Base-by-base conservation (phyloP, 2,797 vertebrate genomes). In the Chiroxiphia lanceolata region DNA sequence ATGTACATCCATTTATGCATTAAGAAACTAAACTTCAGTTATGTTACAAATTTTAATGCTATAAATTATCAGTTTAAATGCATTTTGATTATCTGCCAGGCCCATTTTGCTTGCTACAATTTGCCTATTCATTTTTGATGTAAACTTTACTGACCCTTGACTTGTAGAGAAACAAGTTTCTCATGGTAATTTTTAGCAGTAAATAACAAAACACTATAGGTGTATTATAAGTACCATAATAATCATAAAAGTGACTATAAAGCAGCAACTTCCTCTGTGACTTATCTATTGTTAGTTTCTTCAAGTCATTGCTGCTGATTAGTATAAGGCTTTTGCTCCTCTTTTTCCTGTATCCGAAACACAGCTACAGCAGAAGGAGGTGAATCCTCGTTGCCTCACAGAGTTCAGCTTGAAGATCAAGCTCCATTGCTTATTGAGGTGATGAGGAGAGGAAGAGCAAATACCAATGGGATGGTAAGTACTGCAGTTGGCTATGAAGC, bases 131-230 rank as follows among this genome's bases (percentile, higher is more conserved):
- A 79, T 65, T 93, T 96, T 95, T 93, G 15, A 60, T 96, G 53
- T 60, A 92, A 92, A 85, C 15, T 34, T 85, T 81, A 38, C 42
- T 82, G 61, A 83, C 67, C 60, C 21, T 89, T 88, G 74, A 82
- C 86, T 90, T 96, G 93, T 42, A 89, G 27, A 44, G 74, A 93
- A 96, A 89, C 72, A 83, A n/a, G 31, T 72, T 95, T 96, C 83
- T 95, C 29, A 68, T 92, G 61, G 61, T 82, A 96, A 94, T 92
- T 94, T 95, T 96, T 87, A 94, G 60, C 53, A 82, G 78, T 96
- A 91, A 89, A 75, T 54, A 78, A 57, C 8, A 78, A 83, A 94
- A 51, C 7, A 19, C 10, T 71, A 11, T 44, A 78, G 47, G 33
- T 59, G 15, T 45, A 22, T 2, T 45, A 63, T 82, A 92, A 94